Evolutionary conservation across 2,888 invertebrate genomes (phyloP), one percentile per base, ranked within the genome.

Genomic region (Lepidochrysops patricia): DNA sequence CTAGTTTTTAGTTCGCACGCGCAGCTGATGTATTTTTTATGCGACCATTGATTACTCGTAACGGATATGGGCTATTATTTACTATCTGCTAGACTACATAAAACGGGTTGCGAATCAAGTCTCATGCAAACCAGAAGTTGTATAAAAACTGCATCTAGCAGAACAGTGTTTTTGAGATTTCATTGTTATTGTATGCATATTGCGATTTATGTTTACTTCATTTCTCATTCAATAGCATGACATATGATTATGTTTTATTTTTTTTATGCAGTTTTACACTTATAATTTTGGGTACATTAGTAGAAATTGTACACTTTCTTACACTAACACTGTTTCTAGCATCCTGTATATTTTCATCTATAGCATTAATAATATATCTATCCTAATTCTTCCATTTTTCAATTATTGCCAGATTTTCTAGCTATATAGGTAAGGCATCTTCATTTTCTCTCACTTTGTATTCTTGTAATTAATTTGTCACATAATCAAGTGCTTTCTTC

Each of bases 11-110:
- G 54, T 19, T 29, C 29, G 54, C 54, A 15, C 54, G 54, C 29
- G 54, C 29, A 29, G 23, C 27, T 54, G 54, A 54, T 54, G 32
- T 29, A 19, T 54, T 54, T 54, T 52, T 52, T 52, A 19, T 54
- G 29, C 32, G 4, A 19, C 29, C 32, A 54, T 54, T 54, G 54
- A 54, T 54, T 54, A 54, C 54, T 54, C 54, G 54, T 54, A 54
- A 54, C 29, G 54, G 54, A 54, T 54, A 29, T 54, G 54, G 12
- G 19, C 29, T 54, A 52, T 52, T 54, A 54, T 29, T 29, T 54
- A 54, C 54, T 19, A 54, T 54, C 32, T 54, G 54, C 54, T 29
- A 19, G 29, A 26, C 50, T 26, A n/a, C 26, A 50, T 50, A 50
- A 50, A 26, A 43, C 43, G 19, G 43, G 43, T 43, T 43, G 50